Conservation (phyloP, 2,797 vertebrate species). For the Lophotriccus pileatus region DNA sequence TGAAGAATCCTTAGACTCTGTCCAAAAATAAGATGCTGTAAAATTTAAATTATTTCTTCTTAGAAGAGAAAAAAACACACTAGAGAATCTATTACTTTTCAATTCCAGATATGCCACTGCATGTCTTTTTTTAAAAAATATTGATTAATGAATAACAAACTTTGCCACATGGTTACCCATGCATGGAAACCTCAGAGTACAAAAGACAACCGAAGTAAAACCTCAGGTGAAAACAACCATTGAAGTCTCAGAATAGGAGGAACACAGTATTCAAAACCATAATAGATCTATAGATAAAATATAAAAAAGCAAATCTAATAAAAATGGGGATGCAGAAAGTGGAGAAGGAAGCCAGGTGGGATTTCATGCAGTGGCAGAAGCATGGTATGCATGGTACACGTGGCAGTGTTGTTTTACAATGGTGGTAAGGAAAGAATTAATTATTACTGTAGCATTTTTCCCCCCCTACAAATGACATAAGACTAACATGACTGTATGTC, state of each 20-base stretch:
- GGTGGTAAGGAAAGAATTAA: neutral
- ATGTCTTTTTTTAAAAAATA: neutral
- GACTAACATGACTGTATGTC: neutral
- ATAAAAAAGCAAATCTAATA: neutral
- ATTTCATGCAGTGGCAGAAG: neutral
- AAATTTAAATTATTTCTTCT: neutral
- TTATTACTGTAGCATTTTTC: neutral
- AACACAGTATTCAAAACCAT: neutral
- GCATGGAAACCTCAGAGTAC: neutral
- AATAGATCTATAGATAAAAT: neutral
- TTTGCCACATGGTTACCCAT: neutral
- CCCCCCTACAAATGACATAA: neutral
- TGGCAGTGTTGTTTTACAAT: neutral
- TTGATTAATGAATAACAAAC: neutral
- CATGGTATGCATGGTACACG: rapidly evolving
- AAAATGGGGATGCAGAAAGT: neutral
- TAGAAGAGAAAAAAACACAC: neutral
- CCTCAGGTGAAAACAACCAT: neutral
- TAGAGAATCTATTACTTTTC: neutral
- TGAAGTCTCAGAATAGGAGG: neutral
- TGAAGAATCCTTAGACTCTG: neutral
- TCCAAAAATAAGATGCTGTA: neutral
- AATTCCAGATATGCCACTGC: neutral
- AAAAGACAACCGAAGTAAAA: neutral
- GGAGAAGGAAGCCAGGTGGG: neutral